phyloP scores from a whole-genome alignment of 1,140 invertebrate species.

The Drosophila funebris region DNA sequence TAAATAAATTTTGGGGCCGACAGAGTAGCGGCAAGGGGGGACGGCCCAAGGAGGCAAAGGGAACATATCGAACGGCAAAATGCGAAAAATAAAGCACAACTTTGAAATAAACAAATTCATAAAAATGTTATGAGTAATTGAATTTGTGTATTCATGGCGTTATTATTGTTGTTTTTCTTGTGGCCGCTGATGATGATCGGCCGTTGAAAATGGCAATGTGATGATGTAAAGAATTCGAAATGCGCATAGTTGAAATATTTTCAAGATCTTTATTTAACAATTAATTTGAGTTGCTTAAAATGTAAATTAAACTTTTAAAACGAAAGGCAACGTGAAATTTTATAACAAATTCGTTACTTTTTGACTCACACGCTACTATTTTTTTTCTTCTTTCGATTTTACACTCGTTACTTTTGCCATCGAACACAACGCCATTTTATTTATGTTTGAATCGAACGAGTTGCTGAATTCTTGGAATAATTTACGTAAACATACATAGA shows the following conservation, averaged over 20 bases:
- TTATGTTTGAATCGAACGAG: constrained; percentile 7
- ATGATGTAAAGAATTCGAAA: constrained; percentile 48
- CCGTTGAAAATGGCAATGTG: constrained; percentile 5
- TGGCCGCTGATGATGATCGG: constrained; percentile 13
- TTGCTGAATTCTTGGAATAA: constrained; percentile 59
- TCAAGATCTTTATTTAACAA: constrained; percentile 70
- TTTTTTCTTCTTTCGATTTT: no score
- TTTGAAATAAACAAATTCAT: constrained; percentile 75
- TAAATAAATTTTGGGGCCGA: constrained; percentile 30
- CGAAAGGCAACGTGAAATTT: constrained; percentile 51
- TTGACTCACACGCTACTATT: no score
- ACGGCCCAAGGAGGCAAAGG: neutral
- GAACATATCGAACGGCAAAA: constrained; percentile 1
- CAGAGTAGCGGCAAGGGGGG: no score
- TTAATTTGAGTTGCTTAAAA: constrained; percentile 50
- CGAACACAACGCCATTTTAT: neutral
- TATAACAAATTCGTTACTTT: constrained; percentile 46
- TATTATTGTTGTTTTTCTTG: constrained; percentile 17
- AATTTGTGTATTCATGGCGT: constrained; percentile 45
- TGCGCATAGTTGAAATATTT: constrained; percentile 70
- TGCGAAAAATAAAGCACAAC: constrained; percentile 31
- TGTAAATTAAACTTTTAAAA: constrained; percentile 44
- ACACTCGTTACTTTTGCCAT: constrained; percentile 26
- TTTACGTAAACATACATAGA: constrained; percentile 42
- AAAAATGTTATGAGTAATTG: constrained; percentile 79